Evolutionary conservation across 2,888 invertebrate genomes (phyloP).

Genomic region (Megalurothrips usitatus): DNA sequence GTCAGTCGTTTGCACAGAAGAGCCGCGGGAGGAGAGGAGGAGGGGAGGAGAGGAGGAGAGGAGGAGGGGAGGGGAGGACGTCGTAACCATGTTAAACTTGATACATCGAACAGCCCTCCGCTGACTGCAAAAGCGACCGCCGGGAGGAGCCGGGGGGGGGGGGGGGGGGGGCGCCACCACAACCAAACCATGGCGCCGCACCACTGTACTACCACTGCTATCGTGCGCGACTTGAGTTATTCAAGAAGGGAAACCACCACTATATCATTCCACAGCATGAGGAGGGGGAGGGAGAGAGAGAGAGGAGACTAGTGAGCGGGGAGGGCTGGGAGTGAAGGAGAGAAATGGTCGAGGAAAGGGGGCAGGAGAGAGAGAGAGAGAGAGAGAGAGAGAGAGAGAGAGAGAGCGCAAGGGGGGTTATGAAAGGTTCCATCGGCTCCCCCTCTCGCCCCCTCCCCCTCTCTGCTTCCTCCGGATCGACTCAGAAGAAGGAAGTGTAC

Average conservation of each 20-base stretch:
- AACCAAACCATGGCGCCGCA: too few species aligned
- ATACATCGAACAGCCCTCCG: neutral
- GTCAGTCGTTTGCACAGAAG: too few species aligned
- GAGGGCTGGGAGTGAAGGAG: neutral
- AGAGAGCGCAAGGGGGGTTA: neutral
- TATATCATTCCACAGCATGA: neutral
- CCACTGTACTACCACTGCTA: neutral
- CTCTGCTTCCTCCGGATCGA: neutral
- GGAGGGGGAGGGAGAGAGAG: neutral
- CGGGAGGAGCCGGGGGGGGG: neutral
- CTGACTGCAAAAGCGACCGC: neutral
- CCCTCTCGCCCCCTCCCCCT: neutral
- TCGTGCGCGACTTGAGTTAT: neutral
- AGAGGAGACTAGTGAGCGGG: neutral
- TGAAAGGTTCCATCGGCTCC: neutral
- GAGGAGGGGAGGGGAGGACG: neutral
- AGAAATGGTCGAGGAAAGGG: neutral
- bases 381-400: neutral
- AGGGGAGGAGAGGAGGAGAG: neutral
- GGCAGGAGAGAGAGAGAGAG: neutral
- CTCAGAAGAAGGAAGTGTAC: neutral
- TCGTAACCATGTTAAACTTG: neutral
- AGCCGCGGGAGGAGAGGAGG: neutral
- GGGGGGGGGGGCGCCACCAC: neutral
- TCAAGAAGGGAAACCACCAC: constrained; percentile 13